Base-by-base conservation (phyloP, 2,888 invertebrate species). In the Idaea biselata region DNA sequence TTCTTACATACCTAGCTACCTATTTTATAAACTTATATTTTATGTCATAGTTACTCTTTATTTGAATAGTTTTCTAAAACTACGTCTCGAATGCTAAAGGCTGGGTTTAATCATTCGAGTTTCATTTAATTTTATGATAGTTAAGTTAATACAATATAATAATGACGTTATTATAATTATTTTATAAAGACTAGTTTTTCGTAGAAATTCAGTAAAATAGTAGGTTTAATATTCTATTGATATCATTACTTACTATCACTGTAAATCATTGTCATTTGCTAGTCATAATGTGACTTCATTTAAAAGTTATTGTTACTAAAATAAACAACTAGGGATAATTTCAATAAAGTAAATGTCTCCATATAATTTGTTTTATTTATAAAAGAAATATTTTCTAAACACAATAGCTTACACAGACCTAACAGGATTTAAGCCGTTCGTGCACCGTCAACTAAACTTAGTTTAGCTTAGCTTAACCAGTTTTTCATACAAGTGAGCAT, bases 241-340 rank as follows among this genome's bases (percentile, higher is more conserved):
- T 44, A 44, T 14, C 7, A 11, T 44, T 14, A 44, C 11, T 44
- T 44, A 44, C 8, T 44, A 25, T 25, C 11, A 44, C 8, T 44
- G 5, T 25, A 5, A 14, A 44, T 44, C 44, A 11, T 44, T 44
- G 44, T 44, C 44, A 8, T 44, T 14, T 44, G 6, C 44, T 44
- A 44, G 44, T 44, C 44, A 33, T 44, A 14, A 44, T 62, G 69
- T 67, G 64, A 62, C 59, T 62, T 57, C 71, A 67, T 58, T 18
- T 55, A 44, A 68, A 69, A 69, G 66, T 62, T 66, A 68, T 59
- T 59, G 62, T 56, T 60, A 71, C 58, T 44, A 44, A 58, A 64
- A 67, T 68, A 70, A 63, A 61, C 54, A 58, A 54, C 56, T 56
- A 44, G 58, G 65, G 64, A 60, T 70, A 67, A 61, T 57, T 25